phyloP scores from a whole-genome alignment of 1,140 invertebrate species.

The Brachionus rubens region DNA sequence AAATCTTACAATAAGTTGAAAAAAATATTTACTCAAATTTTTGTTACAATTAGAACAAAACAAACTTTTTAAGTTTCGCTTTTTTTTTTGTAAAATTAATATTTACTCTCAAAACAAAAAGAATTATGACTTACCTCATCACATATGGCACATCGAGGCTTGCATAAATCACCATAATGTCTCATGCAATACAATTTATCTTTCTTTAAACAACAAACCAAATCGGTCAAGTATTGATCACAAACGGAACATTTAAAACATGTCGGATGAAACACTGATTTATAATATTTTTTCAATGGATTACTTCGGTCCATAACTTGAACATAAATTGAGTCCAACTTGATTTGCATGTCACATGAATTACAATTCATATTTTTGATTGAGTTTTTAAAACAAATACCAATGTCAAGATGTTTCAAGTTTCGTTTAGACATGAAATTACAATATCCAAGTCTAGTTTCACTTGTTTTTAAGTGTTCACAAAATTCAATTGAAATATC shows the following conservation, averaged over 20 bases:
- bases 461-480: background rate
- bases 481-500: background rate
- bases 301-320: background rate
- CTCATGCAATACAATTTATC: background rate
- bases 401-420: background rate
- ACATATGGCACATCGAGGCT: constrained; percentile 12
- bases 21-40: no score
- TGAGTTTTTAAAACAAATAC: constrained; percentile 17
- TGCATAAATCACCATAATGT: constrained; percentile 24
- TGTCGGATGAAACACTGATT: background rate
- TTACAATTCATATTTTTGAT: constrained; percentile 1
- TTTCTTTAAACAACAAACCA: constrained; percentile 21
- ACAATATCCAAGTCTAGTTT: background rate
- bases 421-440: background rate
- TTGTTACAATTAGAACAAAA: no score
- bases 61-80: no score
- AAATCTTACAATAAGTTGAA: no score
- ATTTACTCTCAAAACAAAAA: background rate
- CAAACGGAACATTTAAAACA: constrained; percentile 22
- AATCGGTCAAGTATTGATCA: background rate
- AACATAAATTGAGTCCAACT: background rate
- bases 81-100: background rate
- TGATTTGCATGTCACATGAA: background rate
- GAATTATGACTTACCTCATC: constrained; percentile 27
- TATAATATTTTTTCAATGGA: background rate